Percentiles rank a stretch among this genome's conserved stretches.
These are phyloP conservation scores for Amphiprion ocellaris DNA, from an alignment of 2,113 vertebrate genomes.

Conservation along the genomic window DNA sequence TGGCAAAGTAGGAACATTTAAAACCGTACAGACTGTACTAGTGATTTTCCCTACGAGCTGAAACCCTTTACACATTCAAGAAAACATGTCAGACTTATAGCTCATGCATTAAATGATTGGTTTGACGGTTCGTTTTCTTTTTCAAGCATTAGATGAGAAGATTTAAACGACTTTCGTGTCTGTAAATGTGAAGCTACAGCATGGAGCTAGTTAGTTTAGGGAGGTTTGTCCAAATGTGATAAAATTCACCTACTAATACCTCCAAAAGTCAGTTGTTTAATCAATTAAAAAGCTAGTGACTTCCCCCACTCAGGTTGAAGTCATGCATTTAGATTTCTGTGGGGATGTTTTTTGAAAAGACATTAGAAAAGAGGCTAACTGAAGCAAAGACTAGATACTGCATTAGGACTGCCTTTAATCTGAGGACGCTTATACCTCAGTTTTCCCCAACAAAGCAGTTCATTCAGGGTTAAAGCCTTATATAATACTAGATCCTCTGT, in stretches of 20 bases:
- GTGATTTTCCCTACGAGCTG: background rate
- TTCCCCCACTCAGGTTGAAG: too few relatives aligned
- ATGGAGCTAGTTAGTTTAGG: background rate
- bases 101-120: too few relatives aligned
- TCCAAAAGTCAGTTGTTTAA: too few relatives aligned
- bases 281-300: too few relatives aligned
- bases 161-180: too few relatives aligned
- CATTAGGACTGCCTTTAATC: background rate
- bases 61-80: background rate
- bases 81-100: background rate
- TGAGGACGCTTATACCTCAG: too few relatives aligned
- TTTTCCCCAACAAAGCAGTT: too few relatives aligned
- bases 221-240: too few relatives aligned
- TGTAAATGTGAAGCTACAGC: background rate
- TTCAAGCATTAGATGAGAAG: background rate
- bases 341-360: background rate
- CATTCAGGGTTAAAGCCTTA: too few relatives aligned
- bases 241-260: too few relatives aligned
- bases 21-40: background rate
- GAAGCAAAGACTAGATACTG: background rate
- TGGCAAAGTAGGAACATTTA: background rate
- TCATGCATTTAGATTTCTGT: background rate
- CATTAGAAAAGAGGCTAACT: too few relatives aligned
- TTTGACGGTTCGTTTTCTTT: background rate
- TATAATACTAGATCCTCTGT: too few relatives aligned